These are phyloP conservation scores for Poecilia latipinna DNA, from an alignment of 2,113 vertebrate genomes.

Conservation along the genomic window DNA sequence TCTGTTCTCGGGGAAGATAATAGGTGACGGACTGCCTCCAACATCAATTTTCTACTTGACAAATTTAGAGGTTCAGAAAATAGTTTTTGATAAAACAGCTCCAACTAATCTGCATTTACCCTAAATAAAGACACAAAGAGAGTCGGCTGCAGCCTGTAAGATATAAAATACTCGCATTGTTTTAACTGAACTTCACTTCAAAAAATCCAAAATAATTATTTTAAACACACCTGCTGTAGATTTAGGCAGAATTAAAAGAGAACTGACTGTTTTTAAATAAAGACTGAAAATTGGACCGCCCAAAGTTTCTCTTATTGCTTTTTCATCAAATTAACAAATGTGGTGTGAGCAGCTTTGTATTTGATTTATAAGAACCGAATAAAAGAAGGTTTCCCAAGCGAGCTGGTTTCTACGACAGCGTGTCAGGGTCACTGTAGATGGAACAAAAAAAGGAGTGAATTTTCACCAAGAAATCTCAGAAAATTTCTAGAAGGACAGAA, in stretches of 20 bases:
- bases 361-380: constrained; percentile 2
- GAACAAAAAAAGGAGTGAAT: no score
- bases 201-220: neutral
- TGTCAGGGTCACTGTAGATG: no score
- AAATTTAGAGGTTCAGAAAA: neutral
- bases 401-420: neutral
- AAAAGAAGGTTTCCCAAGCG: neutral
- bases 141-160: neutral
- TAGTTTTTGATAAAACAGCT: neutral
- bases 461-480: no score
- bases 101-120: neutral
- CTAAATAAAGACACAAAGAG: neutral
- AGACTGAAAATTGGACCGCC: neutral
- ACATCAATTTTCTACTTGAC: neutral
- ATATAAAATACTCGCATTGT: neutral
- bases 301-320: neutral
- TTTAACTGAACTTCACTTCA: neutral
- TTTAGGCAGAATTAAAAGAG: neutral
- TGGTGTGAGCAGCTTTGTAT: neutral
- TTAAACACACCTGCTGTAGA: neutral
- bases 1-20: no score
- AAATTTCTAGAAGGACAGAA: no score
- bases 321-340: neutral
- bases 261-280: neutral
- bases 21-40: neutral